phyloP scores from a whole-genome alignment of 2,888 invertebrate genomes.

The Amitus sp. region DNA sequence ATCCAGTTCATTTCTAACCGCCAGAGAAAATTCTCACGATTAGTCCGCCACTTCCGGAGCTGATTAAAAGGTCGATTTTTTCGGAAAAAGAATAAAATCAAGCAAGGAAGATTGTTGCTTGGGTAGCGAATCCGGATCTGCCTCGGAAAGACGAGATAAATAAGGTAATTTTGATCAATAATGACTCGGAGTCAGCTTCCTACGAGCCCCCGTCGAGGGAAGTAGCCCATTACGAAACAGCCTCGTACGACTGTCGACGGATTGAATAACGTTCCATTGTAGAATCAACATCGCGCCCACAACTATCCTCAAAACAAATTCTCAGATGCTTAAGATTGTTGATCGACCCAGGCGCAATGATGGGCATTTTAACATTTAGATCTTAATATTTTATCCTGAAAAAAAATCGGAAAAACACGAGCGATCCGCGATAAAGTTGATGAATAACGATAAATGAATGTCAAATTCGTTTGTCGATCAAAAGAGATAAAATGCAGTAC shows the following conservation, averaged over 20 bases:
- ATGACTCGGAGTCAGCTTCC: slow-evolving; percentile 65
- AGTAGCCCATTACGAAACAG: slow-evolving; percentile 62
- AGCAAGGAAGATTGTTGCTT: background rate
- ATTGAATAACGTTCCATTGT: slow-evolving; percentile 44
- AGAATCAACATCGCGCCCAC: slow-evolving; percentile 29
- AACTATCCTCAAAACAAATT: slow-evolving; percentile 8
- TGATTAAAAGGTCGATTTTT: background rate
- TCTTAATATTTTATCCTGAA: too few species aligned
- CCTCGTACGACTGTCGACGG: slow-evolving; percentile 61
- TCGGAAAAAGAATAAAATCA: background rate
- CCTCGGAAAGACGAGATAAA: slow-evolving; percentile 50
- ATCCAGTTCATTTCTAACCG: background rate
- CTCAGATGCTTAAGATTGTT: too few species aligned
- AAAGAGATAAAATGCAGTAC: slow-evolving; percentile 17
- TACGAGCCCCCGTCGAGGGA: slow-evolving; percentile 62
- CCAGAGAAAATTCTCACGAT: background rate
- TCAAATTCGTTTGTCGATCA: too few species aligned
- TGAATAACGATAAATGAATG: too few species aligned
- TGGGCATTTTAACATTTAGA: too few species aligned
- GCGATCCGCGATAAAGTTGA: too few species aligned
- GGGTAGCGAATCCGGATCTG: slow-evolving; percentile 21
- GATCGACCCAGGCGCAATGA: too few species aligned
- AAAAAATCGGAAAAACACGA: too few species aligned
- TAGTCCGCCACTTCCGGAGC: background rate
- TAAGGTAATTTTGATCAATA: slow-evolving; percentile 63